Base-by-base conservation (phyloP, 2,888 invertebrate species). In the Calliphora vomitoria region DNA sequence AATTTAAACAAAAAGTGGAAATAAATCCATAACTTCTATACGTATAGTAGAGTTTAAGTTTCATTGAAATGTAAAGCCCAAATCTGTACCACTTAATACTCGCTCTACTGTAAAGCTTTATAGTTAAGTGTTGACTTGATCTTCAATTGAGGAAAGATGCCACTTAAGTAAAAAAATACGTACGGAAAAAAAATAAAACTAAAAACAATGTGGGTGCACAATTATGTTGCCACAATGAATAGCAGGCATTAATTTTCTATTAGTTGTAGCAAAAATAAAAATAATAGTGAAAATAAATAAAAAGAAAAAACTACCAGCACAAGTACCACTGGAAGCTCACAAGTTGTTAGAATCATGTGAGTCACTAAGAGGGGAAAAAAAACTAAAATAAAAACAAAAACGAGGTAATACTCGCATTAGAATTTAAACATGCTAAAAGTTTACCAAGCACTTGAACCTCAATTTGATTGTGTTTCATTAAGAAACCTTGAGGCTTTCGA, bases 121-220 rank as follows among this genome's bases (percentile, higher is more conserved):
- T 25, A 35, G 58, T 66, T 75, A 74, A 75, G 74, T 85, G 69
- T 74, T 68, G 50, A 75, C 60, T 53, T 80, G 84, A 80, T 85
- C 84, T 80, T 74, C 60, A 53, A 74, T 41, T 25, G 60, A 60
- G 66, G 8, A 80, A 85, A 80, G 74, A 85, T 80, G 84, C 79
- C 79, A 85, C 80, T 85, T 84, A 85, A 82, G 60, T 71, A 53
- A 38, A 35, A 50, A 11, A 20, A 10, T 25, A 25, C 25, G 25
- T 25, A 25, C 25, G 25, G n/a, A 47, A 44, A 68, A 31, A 25
- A 20, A 50, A 53, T 3, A 50, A 58, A 76, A 62, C 15, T 11
- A n/a, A 64, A 75, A 82, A 62, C 72, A 81, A 88, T 88, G 88
- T 86, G 88, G 88, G 88, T 88, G 88, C 88, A 81, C 86, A 88